phyloP scores from a whole-genome alignment of 2,888 invertebrate species.

The Pycnomerus fuliginosus region DNA sequence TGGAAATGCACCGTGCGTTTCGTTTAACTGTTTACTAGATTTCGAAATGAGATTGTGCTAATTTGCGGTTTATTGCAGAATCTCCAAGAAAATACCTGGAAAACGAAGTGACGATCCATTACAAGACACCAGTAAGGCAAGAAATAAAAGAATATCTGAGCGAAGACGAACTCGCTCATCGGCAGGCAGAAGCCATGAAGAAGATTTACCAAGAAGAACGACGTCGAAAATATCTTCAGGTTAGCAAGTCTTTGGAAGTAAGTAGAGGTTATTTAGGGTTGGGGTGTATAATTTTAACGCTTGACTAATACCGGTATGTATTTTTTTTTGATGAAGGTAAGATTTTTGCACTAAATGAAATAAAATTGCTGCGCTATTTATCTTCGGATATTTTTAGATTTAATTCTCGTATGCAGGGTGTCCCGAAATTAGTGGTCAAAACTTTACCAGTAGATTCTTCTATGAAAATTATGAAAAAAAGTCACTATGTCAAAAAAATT shows the following conservation, averaged over 20 bases:
- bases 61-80: conserved; percentile 58
- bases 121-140: conserved; percentile 83
- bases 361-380: too few relatives aligned
- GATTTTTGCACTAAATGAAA: too few relatives aligned
- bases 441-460: too few relatives aligned
- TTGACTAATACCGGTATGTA: conserved; percentile 29
- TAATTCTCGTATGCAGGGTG: too few relatives aligned
- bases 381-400: too few relatives aligned
- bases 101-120: conserved; percentile 92
- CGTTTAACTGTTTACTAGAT: too few relatives aligned
- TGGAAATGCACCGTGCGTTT: too few relatives aligned
- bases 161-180: conserved; percentile 83
- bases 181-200: conserved; percentile 90
- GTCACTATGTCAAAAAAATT: too few relatives aligned
- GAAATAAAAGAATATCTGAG: conserved; percentile 84
- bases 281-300: conserved; percentile 8
- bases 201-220: conserved; percentile 86
- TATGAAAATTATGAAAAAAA: too few relatives aligned
- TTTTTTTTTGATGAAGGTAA: conserved; percentile 23
- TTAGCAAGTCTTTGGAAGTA: conserved; percentile 49
- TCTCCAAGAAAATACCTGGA: conserved; percentile 87
- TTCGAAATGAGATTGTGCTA: background rate
- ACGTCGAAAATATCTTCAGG: conserved; percentile 86
- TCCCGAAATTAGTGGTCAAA: too few relatives aligned
- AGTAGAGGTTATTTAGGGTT: conserved; percentile 21